Conservation (phyloP, 23 tunicate genomes). For the Phallusia fumigata region DNA sequence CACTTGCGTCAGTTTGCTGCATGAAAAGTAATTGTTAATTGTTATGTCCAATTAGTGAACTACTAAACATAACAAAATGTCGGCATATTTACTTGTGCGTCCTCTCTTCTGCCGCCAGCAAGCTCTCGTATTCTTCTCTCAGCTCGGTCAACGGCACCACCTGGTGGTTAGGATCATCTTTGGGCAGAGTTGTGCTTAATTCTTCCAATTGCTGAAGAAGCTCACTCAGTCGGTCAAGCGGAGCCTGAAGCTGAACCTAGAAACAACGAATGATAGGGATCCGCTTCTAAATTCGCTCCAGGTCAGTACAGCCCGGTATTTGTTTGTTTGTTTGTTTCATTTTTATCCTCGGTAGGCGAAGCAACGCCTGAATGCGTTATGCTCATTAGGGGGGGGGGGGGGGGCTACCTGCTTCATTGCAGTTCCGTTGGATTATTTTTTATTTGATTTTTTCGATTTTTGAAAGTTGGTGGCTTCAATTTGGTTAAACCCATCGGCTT, state of each 20-base stretch:
- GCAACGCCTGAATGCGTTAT: too few species aligned
- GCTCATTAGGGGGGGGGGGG: too few species aligned
- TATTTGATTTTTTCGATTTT: too few species aligned
- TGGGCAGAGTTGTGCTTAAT: slow-evolving; percentile 10
- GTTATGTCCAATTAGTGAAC: background rate
- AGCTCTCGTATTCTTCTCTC: slow-evolving; percentile 47
- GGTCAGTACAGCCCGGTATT: too few species aligned
- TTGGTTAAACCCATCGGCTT: too few species aligned
- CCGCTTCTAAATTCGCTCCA: too few species aligned
- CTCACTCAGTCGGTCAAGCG: slow-evolving; percentile 25
- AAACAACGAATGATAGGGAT: background rate
- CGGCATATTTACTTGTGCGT: slow-evolving; percentile 39
- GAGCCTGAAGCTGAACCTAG: slow-evolving; percentile 38
- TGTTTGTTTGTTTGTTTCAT: too few species aligned
- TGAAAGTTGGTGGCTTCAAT: too few species aligned
- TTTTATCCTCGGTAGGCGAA: too few species aligned
- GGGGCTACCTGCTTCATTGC: too few species aligned
- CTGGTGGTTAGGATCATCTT: slow-evolving; percentile 25
- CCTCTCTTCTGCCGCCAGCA: slow-evolving; percentile 61
- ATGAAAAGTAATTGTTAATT: background rate
- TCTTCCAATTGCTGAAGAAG: slow-evolving; percentile 51
- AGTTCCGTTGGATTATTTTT: too few species aligned
- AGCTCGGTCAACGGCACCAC: slow-evolving; percentile 15
- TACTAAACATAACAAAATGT: background rate
- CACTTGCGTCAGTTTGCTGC: slow-evolving; percentile 74